Evolutionary conservation across 2,797 vertebrate species (phyloP).

Genomic region (Enteromius argenteus): DNA sequence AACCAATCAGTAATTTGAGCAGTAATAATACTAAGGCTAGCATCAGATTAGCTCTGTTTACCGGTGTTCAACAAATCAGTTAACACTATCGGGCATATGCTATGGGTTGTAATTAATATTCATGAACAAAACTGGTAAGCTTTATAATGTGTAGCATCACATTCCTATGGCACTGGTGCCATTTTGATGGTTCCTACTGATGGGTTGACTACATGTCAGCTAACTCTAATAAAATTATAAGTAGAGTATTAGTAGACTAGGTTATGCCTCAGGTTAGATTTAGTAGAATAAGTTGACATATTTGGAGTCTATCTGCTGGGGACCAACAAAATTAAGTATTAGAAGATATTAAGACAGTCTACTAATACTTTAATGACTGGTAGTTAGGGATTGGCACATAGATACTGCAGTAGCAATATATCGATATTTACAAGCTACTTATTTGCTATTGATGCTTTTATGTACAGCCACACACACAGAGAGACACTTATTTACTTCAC

Average conservation of each 20-base stretch:
- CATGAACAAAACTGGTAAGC: background rate
- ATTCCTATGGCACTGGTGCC: background rate
- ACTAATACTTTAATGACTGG: background rate
- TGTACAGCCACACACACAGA: background rate
- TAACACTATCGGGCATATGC: background rate
- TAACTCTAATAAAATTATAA: background rate
- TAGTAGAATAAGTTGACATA: background rate
- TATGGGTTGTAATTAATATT: conserved; percentile 8
- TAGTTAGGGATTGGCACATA: background rate
- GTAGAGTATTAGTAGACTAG: background rate
- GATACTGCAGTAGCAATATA: background rate
- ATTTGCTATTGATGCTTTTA: background rate
- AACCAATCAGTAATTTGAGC: background rate
- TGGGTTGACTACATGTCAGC: background rate
- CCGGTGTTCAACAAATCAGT: background rate
- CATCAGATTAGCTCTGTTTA: background rate
- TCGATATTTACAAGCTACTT: background rate
- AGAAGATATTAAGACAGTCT: background rate
- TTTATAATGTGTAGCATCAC: background rate
- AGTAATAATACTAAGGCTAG: background rate
- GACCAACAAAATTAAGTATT: background rate
- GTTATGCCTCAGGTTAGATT: background rate
- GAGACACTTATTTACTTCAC: background rate
- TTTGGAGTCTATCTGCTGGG: background rate
- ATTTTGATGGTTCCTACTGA: background rate